These are phyloP conservation scores for Alca torda DNA, from an alignment of 2,797 vertebrate species.

Conservation along the genomic window DNA sequence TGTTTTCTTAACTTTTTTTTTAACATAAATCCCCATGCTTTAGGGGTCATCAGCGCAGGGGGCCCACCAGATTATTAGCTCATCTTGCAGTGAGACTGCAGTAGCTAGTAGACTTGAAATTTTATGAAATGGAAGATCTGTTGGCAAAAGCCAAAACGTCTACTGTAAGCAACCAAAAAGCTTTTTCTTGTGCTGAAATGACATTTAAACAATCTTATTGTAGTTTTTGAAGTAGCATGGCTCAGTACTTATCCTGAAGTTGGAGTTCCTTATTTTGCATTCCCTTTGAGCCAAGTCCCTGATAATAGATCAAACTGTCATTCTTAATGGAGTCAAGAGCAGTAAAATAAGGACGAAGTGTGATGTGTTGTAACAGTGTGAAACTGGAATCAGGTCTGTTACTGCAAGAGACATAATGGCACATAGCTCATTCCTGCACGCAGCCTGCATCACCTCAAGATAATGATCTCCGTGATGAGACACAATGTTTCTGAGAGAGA, in stretches of 20 bases:
- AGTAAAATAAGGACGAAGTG: conserved; percentile 10
- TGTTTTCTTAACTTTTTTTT: background rate
- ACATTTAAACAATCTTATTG: background rate
- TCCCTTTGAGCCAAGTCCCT: background rate
- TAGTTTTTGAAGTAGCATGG: background rate
- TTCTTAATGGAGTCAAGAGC: conserved; percentile 30
- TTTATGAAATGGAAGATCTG: background rate
- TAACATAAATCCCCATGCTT: background rate
- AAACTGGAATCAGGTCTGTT: conserved; percentile 31
- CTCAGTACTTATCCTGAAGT: background rate
- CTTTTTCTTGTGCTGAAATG: background rate
- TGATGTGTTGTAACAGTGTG: conserved; percentile 20
- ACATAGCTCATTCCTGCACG: conserved; percentile 15
- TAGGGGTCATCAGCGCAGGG: background rate
- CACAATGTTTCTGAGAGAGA: conserved; percentile 45
- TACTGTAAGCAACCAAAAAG: background rate
- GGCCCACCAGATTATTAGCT: background rate
- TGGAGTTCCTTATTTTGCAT: conserved; percentile 11
- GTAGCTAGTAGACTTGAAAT: background rate
- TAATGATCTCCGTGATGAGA: conserved; percentile 46
- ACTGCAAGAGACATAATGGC: conserved; percentile 11
- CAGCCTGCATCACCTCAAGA: conserved; percentile 41
- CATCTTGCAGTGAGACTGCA: background rate
- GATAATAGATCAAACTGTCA: background rate
- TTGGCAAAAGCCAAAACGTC: background rate